Evolutionary conservation across 1,140 invertebrate genomes (phyloP).

Genomic region (Pogonognathellus flavescens): DNA sequence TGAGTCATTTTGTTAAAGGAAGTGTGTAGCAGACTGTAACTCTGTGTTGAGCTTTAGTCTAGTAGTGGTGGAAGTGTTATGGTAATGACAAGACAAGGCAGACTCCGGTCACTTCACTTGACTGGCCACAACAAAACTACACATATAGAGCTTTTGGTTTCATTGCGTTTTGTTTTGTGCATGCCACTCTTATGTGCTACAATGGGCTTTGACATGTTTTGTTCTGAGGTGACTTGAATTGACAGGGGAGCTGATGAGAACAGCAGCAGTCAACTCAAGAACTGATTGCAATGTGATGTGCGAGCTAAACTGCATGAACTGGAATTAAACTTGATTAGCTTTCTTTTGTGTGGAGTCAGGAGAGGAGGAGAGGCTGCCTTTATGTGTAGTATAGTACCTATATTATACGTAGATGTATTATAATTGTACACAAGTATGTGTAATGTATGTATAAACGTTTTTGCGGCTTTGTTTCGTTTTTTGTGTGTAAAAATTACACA

Average conservation of each 20-base stretch:
- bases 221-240: constrained; percentile 46
- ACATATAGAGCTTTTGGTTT: neutral
- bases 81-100: constrained; percentile 29
- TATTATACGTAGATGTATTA: too few relatives aligned
- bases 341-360: constrained; percentile 22
- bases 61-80: neutral
- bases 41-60: neutral
- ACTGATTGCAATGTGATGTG: constrained; percentile 34
- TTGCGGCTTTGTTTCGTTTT: constrained; percentile 37
- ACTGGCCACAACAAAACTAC: constrained; percentile 20
- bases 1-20: neutral
- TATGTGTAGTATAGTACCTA: too few relatives aligned
- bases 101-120: neutral
- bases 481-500: neutral
- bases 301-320: constrained; percentile 36
- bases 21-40: too few relatives aligned
- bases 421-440: too few relatives aligned
- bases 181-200: neutral
- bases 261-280: neutral
- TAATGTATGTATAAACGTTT: constrained; percentile 9
- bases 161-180: constrained; percentile 21
- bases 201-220: constrained; percentile 37
- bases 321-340: constrained; percentile 49
- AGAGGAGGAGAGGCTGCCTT: neutral
- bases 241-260: constrained; percentile 38